phyloP scores from a whole-genome alignment of 2,797 vertebrate species.

The Choloepus didactylus region DNA sequence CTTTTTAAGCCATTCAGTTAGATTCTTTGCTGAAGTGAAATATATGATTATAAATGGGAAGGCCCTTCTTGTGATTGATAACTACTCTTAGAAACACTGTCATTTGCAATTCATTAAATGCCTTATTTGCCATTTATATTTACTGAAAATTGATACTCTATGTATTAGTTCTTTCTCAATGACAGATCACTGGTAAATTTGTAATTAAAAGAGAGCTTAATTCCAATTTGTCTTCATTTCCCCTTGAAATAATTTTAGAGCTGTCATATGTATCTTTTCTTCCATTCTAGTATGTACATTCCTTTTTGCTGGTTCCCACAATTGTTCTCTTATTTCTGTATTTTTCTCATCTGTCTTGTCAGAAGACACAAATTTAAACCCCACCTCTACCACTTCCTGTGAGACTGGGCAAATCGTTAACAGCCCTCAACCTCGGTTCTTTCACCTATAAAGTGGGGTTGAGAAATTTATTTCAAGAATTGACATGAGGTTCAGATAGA shows the following conservation, averaged over 20 bases:
- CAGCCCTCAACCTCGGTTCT: neutral
- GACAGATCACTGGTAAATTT: constrained; percentile 83
- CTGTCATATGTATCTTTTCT: constrained; percentile 58
- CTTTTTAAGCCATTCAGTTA: constrained; percentile 43
- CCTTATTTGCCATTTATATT: constrained; percentile 86
- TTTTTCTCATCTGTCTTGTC: constrained; percentile 26
- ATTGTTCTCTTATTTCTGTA: constrained; percentile 36
- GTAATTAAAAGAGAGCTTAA: constrained; percentile 84
- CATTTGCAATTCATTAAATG: constrained; percentile 85
- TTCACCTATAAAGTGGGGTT: neutral
- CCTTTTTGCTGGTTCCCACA: neutral
- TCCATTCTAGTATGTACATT: neutral
- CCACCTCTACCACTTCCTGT: neutral
- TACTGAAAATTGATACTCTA: constrained; percentile 84
- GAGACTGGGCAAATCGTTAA: constrained; percentile 20
- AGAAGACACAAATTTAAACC: constrained; percentile 54
- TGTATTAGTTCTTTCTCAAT: constrained; percentile 82
- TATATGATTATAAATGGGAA: constrained; percentile 77
- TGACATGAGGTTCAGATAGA: neutral
- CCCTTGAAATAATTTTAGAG: constrained; percentile 77
- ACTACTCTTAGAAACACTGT: constrained; percentile 82
- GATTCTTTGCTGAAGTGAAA: constrained; percentile 75
- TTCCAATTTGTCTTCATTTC: constrained; percentile 84
- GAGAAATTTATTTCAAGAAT: constrained; percentile 32
- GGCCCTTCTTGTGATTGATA: constrained; percentile 80